Base-by-base conservation (phyloP, 1,140 invertebrate genomes). In the Magallana gigas region DNA sequence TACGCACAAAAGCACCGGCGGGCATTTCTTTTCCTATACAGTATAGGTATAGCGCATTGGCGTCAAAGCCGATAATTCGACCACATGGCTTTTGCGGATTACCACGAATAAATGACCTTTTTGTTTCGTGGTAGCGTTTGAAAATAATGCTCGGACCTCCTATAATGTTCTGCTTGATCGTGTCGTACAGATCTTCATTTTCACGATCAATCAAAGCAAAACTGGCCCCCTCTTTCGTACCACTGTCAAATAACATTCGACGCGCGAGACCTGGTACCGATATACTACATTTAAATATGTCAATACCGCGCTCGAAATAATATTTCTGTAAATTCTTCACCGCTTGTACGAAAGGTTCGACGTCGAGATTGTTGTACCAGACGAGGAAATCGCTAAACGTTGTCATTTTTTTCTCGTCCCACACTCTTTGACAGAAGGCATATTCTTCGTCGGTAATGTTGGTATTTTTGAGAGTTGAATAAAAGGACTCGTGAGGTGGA, bases 321-420 rank as follows among this genome's bases (percentile, higher is more conserved):
- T 23, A 23, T 23, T 23, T 23, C 23, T 23, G 60, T 29, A 89
- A 76, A 16, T 85, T 87, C 6, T 89, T 29, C 8, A 91, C 64
- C 14, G 90, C 90, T 8, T 48, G 8, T 11, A 91, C 80, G 56
- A 91, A 88, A 8, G 87, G 86, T 57, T 81, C 82, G n/a, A 89
- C 71, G 56, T 91, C 88, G 64, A 85, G 68, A 71, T 88, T 85
- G 83, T 90, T 91, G 85, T 90, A 91, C 85, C 88, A 91, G 14
- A 85, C 59, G 2, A 91, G 71, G 57, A 91, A 90, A 64, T 91
- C 88, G 29, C 71, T 5, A 56, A 91, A 62, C 1, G 83, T 83
- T 18, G 8, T 85, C 90, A 90, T 91, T 8, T 86, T 58, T 8
- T 85, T 48, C 14, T 89, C 62, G 12, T 60, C 36, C 89, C 90